Evolutionary conservation across 2,113 vertebrate genomes (phyloP), one percentile per base, ranked within the genome.

Genomic region (Seriola dumerili): DNA sequence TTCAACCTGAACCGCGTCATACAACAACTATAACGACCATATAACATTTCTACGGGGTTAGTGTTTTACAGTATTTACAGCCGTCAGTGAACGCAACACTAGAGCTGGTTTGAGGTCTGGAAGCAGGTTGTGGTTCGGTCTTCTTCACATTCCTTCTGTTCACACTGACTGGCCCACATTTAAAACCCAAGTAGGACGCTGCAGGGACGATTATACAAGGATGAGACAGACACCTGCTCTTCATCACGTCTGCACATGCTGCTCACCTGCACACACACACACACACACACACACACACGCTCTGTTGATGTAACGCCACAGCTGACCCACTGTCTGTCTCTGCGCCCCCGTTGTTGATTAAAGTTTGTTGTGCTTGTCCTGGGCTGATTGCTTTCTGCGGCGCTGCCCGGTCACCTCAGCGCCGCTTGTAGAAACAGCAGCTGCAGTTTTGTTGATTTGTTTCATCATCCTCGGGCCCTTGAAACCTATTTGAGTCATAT

Each of bases 301-400:
- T 48, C 17, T 10, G 52, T 25, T 23, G 44, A 75, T 57, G 58
- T 19, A 71, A 58, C 32, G 0, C 3, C 19, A 17, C n/a, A 46
- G 11, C 32, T 63, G 71, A 84, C 75, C 75, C 1, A 3, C n/a
- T 36, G 71, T 57, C 77, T 42, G 36, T 62, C 52, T 40, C 44
- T 80, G 58, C 13, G 70, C 21, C 74, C 29, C 29, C 48, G 4
- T 4, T 73, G 58, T 83, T 85, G 81, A 88, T 88, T 85, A 77
- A 83, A 87, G 63, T 73, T 46, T 67, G 66, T 62, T 63, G 67
- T 40, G 72, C 46, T 83, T 42, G 55, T 75, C 50, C 36, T 12
- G 36, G 68, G 14, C 67, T 71, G 85, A 65, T 91, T 85, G 85
- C 76, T 85, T 88, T 58, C 58, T 46, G 50, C 42, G 50, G 25